Percentiles rank a stretch among this genome's conserved stretches.
These are phyloP conservation scores for Villa cingulata DNA, from an alignment of 2,888 invertebrate genomes.

Conservation along the genomic window DNA sequence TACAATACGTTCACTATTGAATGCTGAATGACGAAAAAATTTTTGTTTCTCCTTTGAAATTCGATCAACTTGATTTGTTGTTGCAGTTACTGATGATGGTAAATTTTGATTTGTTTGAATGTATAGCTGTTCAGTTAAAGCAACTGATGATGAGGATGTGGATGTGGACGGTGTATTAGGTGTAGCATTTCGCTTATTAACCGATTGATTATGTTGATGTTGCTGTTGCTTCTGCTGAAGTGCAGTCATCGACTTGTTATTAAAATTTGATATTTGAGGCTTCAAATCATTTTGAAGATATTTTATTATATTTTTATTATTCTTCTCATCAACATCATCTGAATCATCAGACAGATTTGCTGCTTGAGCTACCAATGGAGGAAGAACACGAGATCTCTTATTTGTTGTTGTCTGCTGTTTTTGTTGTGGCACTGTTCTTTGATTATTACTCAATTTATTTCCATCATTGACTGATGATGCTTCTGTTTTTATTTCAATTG, in stretches of 20 bases:
- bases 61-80: slow-evolving; percentile 46
- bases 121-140: background rate
- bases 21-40: slow-evolving; percentile 69
- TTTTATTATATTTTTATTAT: background rate
- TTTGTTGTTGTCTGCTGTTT: slow-evolving; percentile 7
- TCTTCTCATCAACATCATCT: slow-evolving; percentile 12
- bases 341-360: slow-evolving; percentile 15
- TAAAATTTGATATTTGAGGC: background rate
- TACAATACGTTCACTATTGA: slow-evolving; percentile 44
- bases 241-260: background rate
- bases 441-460: slow-evolving; percentile 1
- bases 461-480: slow-evolving; percentile 8
- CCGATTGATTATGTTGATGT: slow-evolving; percentile 1
- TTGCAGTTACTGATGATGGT: background rate
- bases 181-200: slow-evolving; percentile 1
- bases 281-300: slow-evolving; percentile 7
- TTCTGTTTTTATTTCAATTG: slow-evolving; percentile 5
- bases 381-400: slow-evolving; percentile 13
- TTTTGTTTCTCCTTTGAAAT: slow-evolving; percentile 81
- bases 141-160: background rate
- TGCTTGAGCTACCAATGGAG: background rate
- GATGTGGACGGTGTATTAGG: slow-evolving; percentile 5
- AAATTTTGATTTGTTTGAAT: background rate
- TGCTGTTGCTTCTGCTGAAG: no score
- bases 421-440: slow-evolving; percentile 1